phyloP scores from a whole-genome alignment of 2,888 invertebrate genomes.

The Tricholauxania praeusta region DNA sequence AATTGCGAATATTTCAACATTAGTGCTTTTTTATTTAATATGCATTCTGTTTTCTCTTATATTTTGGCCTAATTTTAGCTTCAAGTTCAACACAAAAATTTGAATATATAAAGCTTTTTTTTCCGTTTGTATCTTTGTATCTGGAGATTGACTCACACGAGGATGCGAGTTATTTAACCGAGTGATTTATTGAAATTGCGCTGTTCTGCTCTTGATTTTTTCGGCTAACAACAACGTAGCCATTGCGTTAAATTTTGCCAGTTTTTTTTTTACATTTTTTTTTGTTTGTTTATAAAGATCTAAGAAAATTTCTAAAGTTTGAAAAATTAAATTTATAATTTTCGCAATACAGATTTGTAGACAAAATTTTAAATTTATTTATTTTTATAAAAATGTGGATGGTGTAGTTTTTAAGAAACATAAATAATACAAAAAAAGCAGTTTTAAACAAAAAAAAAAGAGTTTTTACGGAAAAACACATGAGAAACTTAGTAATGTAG shows the following conservation, averaged over 20 bases:
- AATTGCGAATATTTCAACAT: conserved; percentile 7
- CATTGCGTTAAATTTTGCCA: too few species aligned
- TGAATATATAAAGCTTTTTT: background rate
- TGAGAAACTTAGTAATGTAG: too few species aligned
- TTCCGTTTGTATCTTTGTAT: background rate
- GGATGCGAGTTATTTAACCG: too few species aligned
- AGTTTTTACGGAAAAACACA: too few species aligned
- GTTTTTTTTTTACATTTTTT: background rate
- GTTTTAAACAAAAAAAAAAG: too few species aligned
- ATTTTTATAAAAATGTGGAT: too few species aligned
- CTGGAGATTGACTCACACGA: conserved; percentile 14
- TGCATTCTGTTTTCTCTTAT: background rate
- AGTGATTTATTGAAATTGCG: conserved; percentile 12
- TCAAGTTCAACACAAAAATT: conserved; percentile 12
- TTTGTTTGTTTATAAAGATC: background rate
- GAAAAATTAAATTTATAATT: too few species aligned
- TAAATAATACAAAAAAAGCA: too few species aligned
- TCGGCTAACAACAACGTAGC: background rate
- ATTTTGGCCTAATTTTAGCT: conserved; percentile 3
- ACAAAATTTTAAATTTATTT: too few species aligned
- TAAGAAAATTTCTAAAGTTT: too few species aligned
- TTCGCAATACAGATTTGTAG: too few species aligned
- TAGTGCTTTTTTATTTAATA: background rate
- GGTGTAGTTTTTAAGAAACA: too few species aligned
- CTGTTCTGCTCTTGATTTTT: background rate